Evolutionary conservation across 2,888 invertebrate genomes (phyloP), one percentile per base, ranked within the genome.

Genomic region (Meta bourneti): DNA sequence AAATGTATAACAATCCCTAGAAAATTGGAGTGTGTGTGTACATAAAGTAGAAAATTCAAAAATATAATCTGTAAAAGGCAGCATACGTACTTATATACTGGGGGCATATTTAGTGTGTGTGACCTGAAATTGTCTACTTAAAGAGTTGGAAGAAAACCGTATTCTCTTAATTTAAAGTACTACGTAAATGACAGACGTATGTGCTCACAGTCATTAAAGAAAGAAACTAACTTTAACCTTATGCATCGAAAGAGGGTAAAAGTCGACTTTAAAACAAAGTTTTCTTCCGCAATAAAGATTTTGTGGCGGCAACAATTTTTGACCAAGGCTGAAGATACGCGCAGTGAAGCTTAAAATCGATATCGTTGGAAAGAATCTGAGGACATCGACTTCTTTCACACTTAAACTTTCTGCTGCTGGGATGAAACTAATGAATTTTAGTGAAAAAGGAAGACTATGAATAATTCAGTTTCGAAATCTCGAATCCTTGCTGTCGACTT

Each of bases 261-360:
- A 61, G 13, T 5, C 8, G 9, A 61, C 79, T 34, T 52, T 2
- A 61, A 54, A 54, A 54, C 79, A 61, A 54, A 20, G 19, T 54
- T 54, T 54, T 79, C 20, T 79, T 34, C 20, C 20, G 13, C 13
- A 8, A 13, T 54, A 7, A 61, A 79, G 49, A 54, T 54, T 79
- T 54, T 7, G 13, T 54, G 11, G 54, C 20, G 4, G 54, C 11
- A 61, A 20, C n/a, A 19, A 54, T 34, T 54, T 79, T 8, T 54
- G 20, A 52, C 9, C 20, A 20, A 19, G 54, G 20, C 19, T 79
- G 7, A 79, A 52, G 54, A 54, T 34, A 61, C 54, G 8, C n/a
- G 49, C 77, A 49, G 49, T 4, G 51, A 49, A 77, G 49, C 79
- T 54, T 54, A 20, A 79, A 79, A 79, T 54, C 51, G n/a, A n/a